Base-by-base conservation (phyloP, 2,888 invertebrate species). In the Adelognathus sp. region DNA sequence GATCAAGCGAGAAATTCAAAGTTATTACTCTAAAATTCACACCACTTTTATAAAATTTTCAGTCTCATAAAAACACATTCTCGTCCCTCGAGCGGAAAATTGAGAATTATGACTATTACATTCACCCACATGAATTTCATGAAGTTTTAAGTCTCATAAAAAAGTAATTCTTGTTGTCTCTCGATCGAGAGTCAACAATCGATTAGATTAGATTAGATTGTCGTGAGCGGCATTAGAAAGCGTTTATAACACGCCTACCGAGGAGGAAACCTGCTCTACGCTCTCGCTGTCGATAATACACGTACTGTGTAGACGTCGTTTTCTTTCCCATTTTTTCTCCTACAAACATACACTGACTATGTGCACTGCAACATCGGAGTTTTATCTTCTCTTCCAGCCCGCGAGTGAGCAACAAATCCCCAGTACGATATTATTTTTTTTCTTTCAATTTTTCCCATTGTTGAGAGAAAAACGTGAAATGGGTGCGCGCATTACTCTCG, bases 401-500 rank as follows among this genome's bases (percentile, higher is more conserved):
- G 29, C 29, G 27, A 24, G 11, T 14, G 41, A 41, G 27, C 33
- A 44, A 33, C 16, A n/a, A n/a, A n/a, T n/a, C n/a, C 21, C 31
- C 31, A 29, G 29, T 50, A 24, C 44, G 16, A 36, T 64, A 14
- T 52, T 66, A 44, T 64, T 66, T n/a, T 39, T 29, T 63, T 39
- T 36, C 27, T 75, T 60, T 44, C 36, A 41, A 58, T 61, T 63
- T 41, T 56, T 64, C 50, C 52, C 41, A 46, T 60, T 71, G 66
- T n/a, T n/a, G 18, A 70, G 50, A 24, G 24, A 70, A 66, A 63
- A 63, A 46, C 11, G 29, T 44, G 66, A 18, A 66, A 60, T 60
- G 33, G 60, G 52, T 54, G 60, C 60, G 60, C 36, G 52, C 52
- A 41, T 76, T 58, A 60, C 71, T 71, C 50, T 46, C 60, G 58